phyloP scores from a whole-genome alignment of 2,888 invertebrate species.

The Cactoblastis cactorum region DNA sequence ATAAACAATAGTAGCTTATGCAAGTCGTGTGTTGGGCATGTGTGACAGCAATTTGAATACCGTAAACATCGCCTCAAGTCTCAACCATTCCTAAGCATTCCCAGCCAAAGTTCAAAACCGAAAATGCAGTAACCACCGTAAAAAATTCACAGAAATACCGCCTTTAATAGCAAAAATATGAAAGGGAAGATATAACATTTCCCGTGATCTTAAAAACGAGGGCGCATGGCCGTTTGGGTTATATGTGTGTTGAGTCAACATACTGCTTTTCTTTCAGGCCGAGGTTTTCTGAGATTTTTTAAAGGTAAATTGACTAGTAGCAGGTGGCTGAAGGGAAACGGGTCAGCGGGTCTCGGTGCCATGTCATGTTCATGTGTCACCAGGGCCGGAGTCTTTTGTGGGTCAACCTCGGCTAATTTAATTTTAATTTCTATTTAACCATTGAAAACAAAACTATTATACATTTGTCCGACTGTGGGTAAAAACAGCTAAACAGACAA shows the following conservation, averaged over 20 bases:
- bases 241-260: constrained; percentile 75
- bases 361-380: constrained; percentile 74
- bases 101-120: constrained; percentile 33
- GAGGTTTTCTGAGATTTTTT: constrained; percentile 68
- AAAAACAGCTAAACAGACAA: too few relatives aligned
- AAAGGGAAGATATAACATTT: constrained; percentile 47
- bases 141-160: constrained; percentile 44
- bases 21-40: constrained; percentile 40
- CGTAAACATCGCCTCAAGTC: constrained; percentile 63
- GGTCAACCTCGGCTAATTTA: too few relatives aligned
- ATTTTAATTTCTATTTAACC: background rate
- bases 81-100: constrained; percentile 60
- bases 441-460: too few relatives aligned
- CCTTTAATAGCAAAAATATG: constrained; percentile 52
- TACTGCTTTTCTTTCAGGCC: constrained; percentile 64
- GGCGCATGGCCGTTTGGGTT: constrained; percentile 56
- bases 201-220: constrained; percentile 53
- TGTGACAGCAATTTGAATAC: constrained; percentile 68
- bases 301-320: constrained; percentile 74
- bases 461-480: too few relatives aligned
- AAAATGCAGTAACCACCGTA: constrained; percentile 37
- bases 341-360: constrained; percentile 70
- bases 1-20: constrained; percentile 30
- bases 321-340: constrained; percentile 67
- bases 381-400: constrained; percentile 48